Evolutionary conservation across 37 sponge, comb jelly and placozoan species (phyloP).

Genomic region (Petrosia ficiformis): DNA sequence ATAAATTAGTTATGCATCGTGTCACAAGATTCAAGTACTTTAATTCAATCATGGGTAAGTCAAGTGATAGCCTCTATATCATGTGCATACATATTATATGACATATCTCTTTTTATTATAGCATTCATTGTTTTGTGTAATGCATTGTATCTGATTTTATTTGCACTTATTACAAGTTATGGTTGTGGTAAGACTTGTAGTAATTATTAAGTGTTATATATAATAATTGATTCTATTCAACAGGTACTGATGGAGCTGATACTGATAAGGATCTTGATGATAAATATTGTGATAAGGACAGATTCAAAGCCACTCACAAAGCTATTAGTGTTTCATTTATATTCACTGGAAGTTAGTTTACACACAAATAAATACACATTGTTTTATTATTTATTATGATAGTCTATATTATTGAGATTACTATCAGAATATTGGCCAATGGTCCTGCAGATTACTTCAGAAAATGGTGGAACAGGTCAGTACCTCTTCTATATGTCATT

Average conservation of each 20-base stretch:
- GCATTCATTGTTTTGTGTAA: not conserved
- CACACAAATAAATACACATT: not conserved
- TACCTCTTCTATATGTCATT: not conserved
- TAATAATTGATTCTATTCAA: not conserved
- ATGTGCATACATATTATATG: too few relatives aligned
- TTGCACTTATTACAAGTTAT: not conserved
- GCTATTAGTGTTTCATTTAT: slow-evolving; percentile 30
- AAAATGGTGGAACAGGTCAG: slow-evolving; percentile 71
- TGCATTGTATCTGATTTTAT: not conserved
- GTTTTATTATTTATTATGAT: not conserved
- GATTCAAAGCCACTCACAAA: slow-evolving; percentile 2
- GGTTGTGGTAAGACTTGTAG: slow-evolving; percentile 1
- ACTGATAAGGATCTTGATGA: not conserved
- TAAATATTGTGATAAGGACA: not conserved
- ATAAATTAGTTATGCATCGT: not conserved
- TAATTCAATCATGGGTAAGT: slow-evolving; percentile 11
- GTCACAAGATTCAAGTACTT: not conserved
- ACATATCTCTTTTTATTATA: too few relatives aligned
- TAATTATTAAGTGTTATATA: not conserved
- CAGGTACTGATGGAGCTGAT: slow-evolving; percentile 6
- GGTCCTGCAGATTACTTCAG: slow-evolving; percentile 68
- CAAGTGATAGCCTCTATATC: too few relatives aligned
- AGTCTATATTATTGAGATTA: slow-evolving; percentile 76
- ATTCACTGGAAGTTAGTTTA: slow-evolving; percentile 27
- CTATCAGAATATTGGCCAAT: slow-evolving; percentile 52